Conservation (phyloP, 1,140 invertebrate species). For the Drusus annulatus region DNA sequence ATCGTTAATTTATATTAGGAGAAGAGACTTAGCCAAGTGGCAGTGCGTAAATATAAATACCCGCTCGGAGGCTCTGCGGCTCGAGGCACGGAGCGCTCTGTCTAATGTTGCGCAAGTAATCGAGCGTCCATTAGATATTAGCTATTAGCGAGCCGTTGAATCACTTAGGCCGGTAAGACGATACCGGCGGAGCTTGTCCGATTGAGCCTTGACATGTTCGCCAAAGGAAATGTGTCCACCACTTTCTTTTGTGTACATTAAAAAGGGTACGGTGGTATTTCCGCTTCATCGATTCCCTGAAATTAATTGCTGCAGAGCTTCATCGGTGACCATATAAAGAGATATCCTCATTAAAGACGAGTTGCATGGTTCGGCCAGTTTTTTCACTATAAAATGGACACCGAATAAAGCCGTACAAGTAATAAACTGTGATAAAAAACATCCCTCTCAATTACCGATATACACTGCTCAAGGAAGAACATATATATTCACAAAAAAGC, state of each 20-base stretch:
- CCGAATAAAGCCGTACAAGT: too few relatives aligned
- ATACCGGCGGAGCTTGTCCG: constrained; percentile 52
- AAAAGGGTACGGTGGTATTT: constrained; percentile 34
- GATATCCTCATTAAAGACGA: too few relatives aligned
- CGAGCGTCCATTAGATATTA: constrained; percentile 59
- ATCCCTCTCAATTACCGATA: too few relatives aligned
- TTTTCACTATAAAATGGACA: too few relatives aligned
- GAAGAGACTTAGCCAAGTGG: constrained; percentile 26
- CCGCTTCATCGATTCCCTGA: background rate
- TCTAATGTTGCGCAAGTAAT: constrained; percentile 59
- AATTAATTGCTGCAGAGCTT: constrained; percentile 9
- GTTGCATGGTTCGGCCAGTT: too few relatives aligned
- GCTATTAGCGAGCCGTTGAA: constrained; percentile 58
- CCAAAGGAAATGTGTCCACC: constrained; percentile 33
- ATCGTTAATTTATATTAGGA: constrained; percentile 40
- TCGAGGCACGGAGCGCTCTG: constrained; percentile 19
- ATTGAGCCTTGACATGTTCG: constrained; percentile 48
- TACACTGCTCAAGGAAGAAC: too few relatives aligned
- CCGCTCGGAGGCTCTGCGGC: constrained; percentile 42
- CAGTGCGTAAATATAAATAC: constrained; percentile 7
- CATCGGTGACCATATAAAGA: background rate
- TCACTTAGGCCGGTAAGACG: constrained; percentile 56
- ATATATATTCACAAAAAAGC: too few relatives aligned
- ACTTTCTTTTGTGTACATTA: constrained; percentile 46
- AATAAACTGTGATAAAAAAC: too few relatives aligned